Base-by-base conservation (phyloP, 2,797 vertebrate species). In the Spheniscus humboldti region DNA sequence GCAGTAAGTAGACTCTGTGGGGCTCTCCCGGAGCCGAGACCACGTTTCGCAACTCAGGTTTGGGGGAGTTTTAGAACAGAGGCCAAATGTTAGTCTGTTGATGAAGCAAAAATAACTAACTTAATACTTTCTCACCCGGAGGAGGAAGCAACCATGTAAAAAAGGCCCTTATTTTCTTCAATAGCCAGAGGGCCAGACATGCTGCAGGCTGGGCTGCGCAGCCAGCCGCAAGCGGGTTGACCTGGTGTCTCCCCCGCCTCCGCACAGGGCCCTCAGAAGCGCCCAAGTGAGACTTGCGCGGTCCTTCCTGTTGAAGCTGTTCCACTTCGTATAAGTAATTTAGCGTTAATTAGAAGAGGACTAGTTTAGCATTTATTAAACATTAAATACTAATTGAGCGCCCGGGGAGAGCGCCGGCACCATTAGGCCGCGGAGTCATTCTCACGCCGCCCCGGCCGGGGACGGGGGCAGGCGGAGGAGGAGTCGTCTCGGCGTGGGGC, bases 311-410 rank as follows among this genome's bases (percentile, higher is more conserved):
- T 47, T 22, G 85, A 91, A 91, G 96, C 94, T 83, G 96, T 94
- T 96, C 75, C 87, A 86, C 87, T 79, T 89, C 91, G 57, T 53
- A 24, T 10, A 68, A 88, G 68, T 94, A 81, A 94, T 97, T 96
- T 93, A 67, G 86, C 28, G n/a, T 97, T 97, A 96, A 97, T 97
- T 94, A 96, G 89, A 93, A 96, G 92, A 96, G 86, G 77, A 73
- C 71, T 94, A 82, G 81, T 91, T 91, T 85, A 80, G 89, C 89
- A 93, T 82, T 89, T 91, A 87, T 92, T 85, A 95, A 96, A 73
- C 92, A 85, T 91, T 96, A 86, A 74, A 59, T 96, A 95, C 94
- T 96, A 96, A 97, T 96, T 96, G 96, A 90, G 87, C 64, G 94
- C 96, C 92, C 5, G 37, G 19, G 94, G 83, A 86, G 92, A 88